Base-by-base conservation (phyloP, 2,797 vertebrate species). In the Syncerus caffer region DNA sequence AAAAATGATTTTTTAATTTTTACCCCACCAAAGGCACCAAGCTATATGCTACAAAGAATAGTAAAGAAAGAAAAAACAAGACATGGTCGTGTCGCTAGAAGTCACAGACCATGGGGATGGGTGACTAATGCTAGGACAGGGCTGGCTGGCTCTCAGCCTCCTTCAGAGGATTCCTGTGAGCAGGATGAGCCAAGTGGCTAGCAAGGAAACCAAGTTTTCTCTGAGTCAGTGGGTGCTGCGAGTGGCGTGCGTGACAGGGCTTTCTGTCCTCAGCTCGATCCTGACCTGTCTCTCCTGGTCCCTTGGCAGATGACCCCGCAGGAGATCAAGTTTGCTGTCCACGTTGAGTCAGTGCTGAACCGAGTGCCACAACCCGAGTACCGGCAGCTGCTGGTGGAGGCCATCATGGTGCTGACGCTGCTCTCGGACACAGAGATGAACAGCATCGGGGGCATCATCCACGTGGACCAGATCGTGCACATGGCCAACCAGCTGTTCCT, bases 291-390 rank as follows among this genome's bases (percentile, higher is more conserved):
- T 29, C 27, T 27, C 47, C 57, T 45, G 17, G 60, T 95, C 57
- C 64, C 94, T 94, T 95, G 84, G 25, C 96, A 99, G 99, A 99
- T 99, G 99, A 99, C 99, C 0, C 99, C 99, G 0, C 99, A 99
- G 0, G 99, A 99, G 98, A 99, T 99, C 97, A 99, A 99, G 98
- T 99, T 99, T 98, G 99, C 99, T 0, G 99, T 99, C 97, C 99
- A 99, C 1, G 99, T 99, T 97, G 99, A 99, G 98, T 99, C 99
- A 0, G 99, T 99, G 96, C 98, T 99, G 98, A 99, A 99, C 98
- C 99, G 99, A 0, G 99, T 99, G 15, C 99, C 99, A 2, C 99
- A 99, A 93, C 99, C 99, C 0, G 99, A 99, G 98, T 99, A 99
- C 98, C 98, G 99, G 96, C 99, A 99, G 98, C 99, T 99, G 95